Evolutionary conservation across 2,797 vertebrate species (phyloP), one percentile per base, ranked within the genome.

Genomic region (Sebastes vulpes): DNA sequence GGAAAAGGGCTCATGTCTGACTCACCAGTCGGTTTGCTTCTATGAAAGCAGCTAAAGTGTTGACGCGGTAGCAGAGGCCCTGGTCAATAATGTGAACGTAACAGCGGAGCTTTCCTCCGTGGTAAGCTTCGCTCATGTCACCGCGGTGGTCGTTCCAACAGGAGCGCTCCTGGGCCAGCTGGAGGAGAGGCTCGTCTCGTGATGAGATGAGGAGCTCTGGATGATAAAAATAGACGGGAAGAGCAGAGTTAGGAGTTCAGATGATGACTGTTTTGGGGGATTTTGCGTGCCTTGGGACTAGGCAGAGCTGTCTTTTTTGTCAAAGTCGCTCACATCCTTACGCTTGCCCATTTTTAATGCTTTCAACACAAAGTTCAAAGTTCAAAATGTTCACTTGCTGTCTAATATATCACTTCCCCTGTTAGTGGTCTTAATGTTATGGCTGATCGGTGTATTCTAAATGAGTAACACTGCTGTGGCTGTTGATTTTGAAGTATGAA

Each of bases 1-100:
- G 18, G n/a, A 18, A 25, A 25, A 25, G 25, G 16, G 5, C 4
- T 46, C 4, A 21, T 4, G 32, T 68, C 5, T 1, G 16, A 79
- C 97, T 97, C 86, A 99, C 99, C 97, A 98, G 96, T 72, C 97
- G 95, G 92, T 99, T 99, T 50, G 98, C 98, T 84, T 99, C 99
- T 59, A 99, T 97, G 86, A 98, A 99, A 46, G 97, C 96, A 4
- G 97, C 97, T 4, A 99, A 95, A 2, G 97, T 99, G 90, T 97
- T 99, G 80, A 98, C 97, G 10, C 98, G 97, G 93, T 91, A 99
- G 92, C 99, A 99, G 61, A 98, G 92, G n/a, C 98, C 97, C 65
- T 97, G 96, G 72, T 97, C 97, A 96, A 98, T 97, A 72, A 99
- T 96, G 84, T 99, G 98, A 74, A 99, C 97, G 1, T 99, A 99